Evolutionary conservation across 53 echinoderm and acorn worm species (phyloP), one percentile per base, ranked within the genome.

Genomic region (Holothuria leucospilota): DNA sequence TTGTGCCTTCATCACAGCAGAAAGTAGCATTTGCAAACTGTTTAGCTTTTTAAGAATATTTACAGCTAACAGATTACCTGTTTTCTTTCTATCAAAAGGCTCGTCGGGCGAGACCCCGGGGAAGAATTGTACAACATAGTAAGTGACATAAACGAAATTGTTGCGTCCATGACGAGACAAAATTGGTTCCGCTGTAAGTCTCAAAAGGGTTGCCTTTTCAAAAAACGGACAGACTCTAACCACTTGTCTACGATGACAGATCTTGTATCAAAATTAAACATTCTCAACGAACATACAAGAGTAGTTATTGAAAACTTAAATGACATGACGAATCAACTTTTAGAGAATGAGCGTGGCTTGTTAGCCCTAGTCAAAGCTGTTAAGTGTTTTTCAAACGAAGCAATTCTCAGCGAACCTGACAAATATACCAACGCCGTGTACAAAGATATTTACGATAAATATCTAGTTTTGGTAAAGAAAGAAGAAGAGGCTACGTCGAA

Each of bases 351-450:
- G 21, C 29, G 80, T 30, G 80, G 59, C 1, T 28, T 80, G 29
- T 26, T 80, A 14, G 80, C 80, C 5, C 39, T 80, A 2, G 61
- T 80, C 18, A 59, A 59, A 61, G 34, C 80, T 12, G 80, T 80
- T 15, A 59, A 38, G 13, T 34, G 29, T 38, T 80, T 80, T 59
- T 59, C 60, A 29, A 80, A 14, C 29, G 80, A 80, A 61, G 80
- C 80, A 18, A 80, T 80, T 34, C 34, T 80, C 38, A 59, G 20
- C 53, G 80, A 80, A 16, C 80, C 80, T 8, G 61, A 21, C 9
- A 80, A 80, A 18, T 80, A 80, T 20, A 80, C 38, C 80, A 80
- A 60, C 34, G 61, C 80, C 8, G 80, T 80, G 13, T 61, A 80
- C 80, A 80, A 61, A 30, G 61, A 80, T 11, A 80, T 80, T 2